Percentiles rank a stretch among this genome's conserved stretches.
Conservation (phyloP, 2,888 invertebrate species). For the Fragum sueziense region DNA sequence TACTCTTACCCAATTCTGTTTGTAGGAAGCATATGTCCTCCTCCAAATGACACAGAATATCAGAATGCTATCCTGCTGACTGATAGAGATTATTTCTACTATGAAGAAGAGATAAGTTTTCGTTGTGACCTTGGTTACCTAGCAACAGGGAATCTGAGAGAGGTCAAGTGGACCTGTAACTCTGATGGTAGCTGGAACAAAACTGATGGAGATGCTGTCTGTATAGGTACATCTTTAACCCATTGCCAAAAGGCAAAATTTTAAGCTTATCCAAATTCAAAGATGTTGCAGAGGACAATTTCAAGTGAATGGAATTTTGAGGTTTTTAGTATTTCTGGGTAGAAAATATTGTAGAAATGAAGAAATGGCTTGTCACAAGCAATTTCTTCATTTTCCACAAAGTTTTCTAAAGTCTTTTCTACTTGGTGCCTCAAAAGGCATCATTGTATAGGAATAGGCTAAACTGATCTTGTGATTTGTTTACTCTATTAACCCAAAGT, state of each 20-base stretch:
- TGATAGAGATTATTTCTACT: not conserved
- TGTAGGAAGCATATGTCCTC: constrained; percentile 7
- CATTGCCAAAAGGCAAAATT: not conserved
- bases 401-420: no score
- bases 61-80: not conserved
- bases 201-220: constrained; percentile 30
- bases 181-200: constrained; percentile 24
- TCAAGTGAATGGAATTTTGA: no score
- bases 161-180: constrained; percentile 20
- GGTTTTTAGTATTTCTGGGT: no score
- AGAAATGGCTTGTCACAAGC: no score
- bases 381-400: no score
- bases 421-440: no score
- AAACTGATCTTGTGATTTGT: no score
- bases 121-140: constrained; percentile 12
- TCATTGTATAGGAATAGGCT: no score
- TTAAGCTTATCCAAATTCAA: no score
- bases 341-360: no score
- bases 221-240: constrained; percentile 38
- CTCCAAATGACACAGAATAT: not conserved
- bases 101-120: constrained; percentile 12
- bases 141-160: not conserved
- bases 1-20: not conserved
- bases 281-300: no score
- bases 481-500: no score